phyloP scores from a whole-genome alignment of 92 coral and sea anemone species.

The Umimayanthus chanpuru region DNA sequence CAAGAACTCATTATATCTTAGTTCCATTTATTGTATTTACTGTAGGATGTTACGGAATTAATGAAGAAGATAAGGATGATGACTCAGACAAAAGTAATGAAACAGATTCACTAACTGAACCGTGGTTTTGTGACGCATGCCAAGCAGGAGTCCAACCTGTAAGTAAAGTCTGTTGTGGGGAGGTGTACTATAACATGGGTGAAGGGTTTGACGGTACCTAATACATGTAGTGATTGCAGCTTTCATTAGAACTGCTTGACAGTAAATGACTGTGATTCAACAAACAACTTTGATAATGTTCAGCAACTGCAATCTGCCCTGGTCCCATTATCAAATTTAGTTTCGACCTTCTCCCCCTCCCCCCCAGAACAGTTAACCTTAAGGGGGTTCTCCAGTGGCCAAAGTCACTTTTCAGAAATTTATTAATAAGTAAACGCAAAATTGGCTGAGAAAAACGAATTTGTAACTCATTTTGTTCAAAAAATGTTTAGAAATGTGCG shows the following conservation, averaged over 20 bases:
- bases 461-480: too few relatives aligned
- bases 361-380: too few relatives aligned
- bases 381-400: too few relatives aligned
- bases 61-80: conserved; percentile 73
- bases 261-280: neutral
- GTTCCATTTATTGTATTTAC: neutral
- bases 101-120: conserved; percentile 95
- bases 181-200: neutral
- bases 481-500: too few relatives aligned
- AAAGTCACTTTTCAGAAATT: too few relatives aligned
- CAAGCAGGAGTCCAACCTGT: conserved; percentile 87
- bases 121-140: conserved; percentile 99
- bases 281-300: too few relatives aligned
- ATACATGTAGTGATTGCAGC: too few relatives aligned
- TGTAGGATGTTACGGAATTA: conserved; percentile 97
- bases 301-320: neutral
- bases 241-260: too few relatives aligned
- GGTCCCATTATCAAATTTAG: neutral
- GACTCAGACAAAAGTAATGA: conserved; percentile 92
- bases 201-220: neutral
- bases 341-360: too few relatives aligned
- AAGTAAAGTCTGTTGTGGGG: conserved; percentile 33
- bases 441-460: too few relatives aligned
- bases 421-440: too few relatives aligned
- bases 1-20: neutral